Evolutionary conservation across 2,888 invertebrate species (phyloP), one percentile per base, ranked within the genome.

Genomic region (Tupiocoris notatus): DNA sequence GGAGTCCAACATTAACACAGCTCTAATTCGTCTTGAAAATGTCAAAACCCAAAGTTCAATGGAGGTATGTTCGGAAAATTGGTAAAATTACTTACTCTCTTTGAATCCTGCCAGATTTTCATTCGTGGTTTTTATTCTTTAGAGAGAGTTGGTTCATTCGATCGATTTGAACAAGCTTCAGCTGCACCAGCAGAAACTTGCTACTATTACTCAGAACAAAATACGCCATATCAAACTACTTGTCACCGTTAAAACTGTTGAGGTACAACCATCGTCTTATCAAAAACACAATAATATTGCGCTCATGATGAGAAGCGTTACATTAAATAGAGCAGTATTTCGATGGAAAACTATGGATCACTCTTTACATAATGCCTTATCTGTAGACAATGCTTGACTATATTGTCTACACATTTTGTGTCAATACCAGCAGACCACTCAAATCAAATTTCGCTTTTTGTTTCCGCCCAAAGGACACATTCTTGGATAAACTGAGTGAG

Each of bases 21-120:
- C 70, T 25, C 70, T 70, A 1, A 17, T 58, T 59, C 70, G 24
- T 2, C 24, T 70, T 7, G 70, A 70, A 70, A 23, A 24, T 24
- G 70, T 58, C 3, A 70, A 70, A 23, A 70, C 16, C 23, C 23
- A 70, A 22, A 24, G 61, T 24, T n/a, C 17, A 1, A 57, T 21
- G 20, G 21, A 67, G 57, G 67, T 67, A 9, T 18, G 57, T 7
- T 65, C 39, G 39, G 0, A 2, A 0, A 17, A 18, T 65, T 18
- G 7, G 1, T 24, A 39, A 3, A 12, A 2, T 22, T 65, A 65
- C n/a, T 6, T 16, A 39, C 21, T 39, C 7, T 18, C 1, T 1
- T 1, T 21, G 24, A 12, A 17, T 65, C 1, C 25, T 1, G 12
- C 25, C 39, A 1, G 6, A 6, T 12, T 3, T 25, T 65, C 2